Percentiles rank a stretch among this genome's conserved stretches.
These are phyloP conservation scores for Octopus bimaculoides DNA, from an alignment of 1,140 invertebrate species.

Conservation along the genomic window DNA sequence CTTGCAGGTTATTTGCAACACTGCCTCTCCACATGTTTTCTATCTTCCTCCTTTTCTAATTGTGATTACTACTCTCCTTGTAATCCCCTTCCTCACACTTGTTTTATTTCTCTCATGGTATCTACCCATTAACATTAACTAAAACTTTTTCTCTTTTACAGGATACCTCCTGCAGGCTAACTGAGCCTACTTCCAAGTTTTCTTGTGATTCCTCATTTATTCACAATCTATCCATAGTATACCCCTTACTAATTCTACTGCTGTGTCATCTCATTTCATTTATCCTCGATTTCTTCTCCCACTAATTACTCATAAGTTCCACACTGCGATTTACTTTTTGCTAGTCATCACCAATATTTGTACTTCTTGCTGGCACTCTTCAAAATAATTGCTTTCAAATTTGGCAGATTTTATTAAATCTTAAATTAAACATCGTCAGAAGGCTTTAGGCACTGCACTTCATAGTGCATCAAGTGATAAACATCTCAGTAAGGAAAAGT, in stretches of 20 bases:
- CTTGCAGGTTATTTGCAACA: not conserved
- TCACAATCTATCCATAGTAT: not conserved
- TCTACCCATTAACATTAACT: not conserved
- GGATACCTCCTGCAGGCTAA: conserved; percentile 7
- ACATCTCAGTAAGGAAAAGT: no score
- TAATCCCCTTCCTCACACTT: no score
- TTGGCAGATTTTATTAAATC: no score
- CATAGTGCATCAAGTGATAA: no score
- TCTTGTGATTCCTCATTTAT: not conserved
- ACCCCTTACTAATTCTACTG: not conserved
- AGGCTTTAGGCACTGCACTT: no score
- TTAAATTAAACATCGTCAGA: no score
- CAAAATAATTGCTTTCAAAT: no score
- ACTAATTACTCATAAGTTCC: no score
- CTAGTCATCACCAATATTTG: no score
- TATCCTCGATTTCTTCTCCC: not conserved
- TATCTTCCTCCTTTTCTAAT: not conserved
- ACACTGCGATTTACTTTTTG: no score
- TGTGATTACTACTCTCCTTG: not conserved
- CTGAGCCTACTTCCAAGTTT: not conserved
- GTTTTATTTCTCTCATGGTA: not conserved
- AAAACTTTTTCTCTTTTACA: conserved; percentile 5
- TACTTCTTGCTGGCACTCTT: no score
- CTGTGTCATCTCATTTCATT: not conserved
- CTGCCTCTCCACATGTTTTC: not conserved